Conservation (phyloP, 2,888 invertebrate genomes). For the Papilio protenor region DNA sequence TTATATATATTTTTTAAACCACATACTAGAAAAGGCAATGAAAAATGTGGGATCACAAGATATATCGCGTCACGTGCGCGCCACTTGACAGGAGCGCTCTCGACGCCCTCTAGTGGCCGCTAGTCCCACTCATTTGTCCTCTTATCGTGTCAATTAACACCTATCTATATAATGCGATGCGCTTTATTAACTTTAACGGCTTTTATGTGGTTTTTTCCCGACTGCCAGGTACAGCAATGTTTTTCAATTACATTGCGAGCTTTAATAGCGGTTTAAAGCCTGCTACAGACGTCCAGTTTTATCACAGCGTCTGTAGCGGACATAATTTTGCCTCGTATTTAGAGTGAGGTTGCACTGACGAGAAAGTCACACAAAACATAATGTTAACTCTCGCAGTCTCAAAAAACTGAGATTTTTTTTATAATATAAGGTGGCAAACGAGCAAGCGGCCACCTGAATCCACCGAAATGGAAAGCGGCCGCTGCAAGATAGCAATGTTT, state of each 20-base stretch:
- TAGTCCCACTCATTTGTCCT: slow-evolving; percentile 56
- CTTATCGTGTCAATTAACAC: slow-evolving; percentile 48
- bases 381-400: no score
- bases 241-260: not conserved
- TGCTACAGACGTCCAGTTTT: not conserved
- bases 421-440: no score
- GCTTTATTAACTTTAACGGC: not conserved
- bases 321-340: no score
- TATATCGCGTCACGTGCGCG: slow-evolving; percentile 45
- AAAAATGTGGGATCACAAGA: slow-evolving; percentile 27
- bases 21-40: slow-evolving; percentile 8
- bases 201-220: not conserved
- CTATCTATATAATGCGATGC: slow-evolving; percentile 8
- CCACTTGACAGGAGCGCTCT: slow-evolving; percentile 49
- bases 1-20: not conserved
- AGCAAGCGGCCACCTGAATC: no score
- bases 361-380: no score
- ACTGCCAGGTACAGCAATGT: not conserved
- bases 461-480: no score
- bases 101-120: slow-evolving; percentile 49
- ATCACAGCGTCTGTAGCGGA: no score
- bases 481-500: no score
- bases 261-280: not conserved
- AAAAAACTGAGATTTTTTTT: no score
- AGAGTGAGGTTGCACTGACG: no score